A percentile compares a stretch with the other conserved stretches of the same genome.
Conservation (phyloP, 2,888 invertebrate species). For the Encarsia formosa region DNA sequence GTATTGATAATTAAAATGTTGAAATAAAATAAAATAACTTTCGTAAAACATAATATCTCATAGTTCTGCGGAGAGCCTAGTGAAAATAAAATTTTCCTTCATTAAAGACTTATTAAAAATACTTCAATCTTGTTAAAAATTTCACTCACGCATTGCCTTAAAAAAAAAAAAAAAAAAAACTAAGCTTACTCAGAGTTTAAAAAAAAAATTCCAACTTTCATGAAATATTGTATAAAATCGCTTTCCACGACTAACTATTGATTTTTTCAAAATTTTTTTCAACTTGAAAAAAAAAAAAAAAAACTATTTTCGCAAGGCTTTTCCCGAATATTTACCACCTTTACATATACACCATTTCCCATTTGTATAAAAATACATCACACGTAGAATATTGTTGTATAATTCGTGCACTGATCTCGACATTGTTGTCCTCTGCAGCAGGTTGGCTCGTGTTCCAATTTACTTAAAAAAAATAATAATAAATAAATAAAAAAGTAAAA, state of each 20-base stretch:
- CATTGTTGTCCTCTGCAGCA: conserved; percentile 26
- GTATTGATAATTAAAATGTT: too few species aligned
- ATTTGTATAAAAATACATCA: conserved; percentile 6
- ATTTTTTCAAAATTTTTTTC: neutral
- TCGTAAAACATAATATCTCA: too few species aligned
- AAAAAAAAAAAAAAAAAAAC: too few species aligned
- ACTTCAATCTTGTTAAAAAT: too few species aligned
- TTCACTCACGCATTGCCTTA: too few species aligned
- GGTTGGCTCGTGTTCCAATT: conserved; percentile 29
- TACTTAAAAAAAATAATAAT: conserved; percentile 19
- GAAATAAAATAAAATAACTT: too few species aligned
- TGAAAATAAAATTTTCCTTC: neutral
- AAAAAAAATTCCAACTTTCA: too few species aligned
- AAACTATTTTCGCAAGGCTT: neutral
- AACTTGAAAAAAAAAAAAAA: neutral
- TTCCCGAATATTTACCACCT: neutral
- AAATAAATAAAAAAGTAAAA: conserved; percentile 1
- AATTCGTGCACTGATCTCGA: conserved; percentile 25
- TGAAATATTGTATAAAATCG: too few species aligned
- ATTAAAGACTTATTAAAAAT: too few species aligned
- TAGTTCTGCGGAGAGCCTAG: conserved; percentile 5
- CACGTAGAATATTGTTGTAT: conserved; percentile 15
- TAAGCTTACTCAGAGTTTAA: too few species aligned
- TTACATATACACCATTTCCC: neutral
- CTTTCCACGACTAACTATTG: too few species aligned